Conservation (phyloP, 2,113 vertebrate species). For the Entelurus aequoreus region DNA sequence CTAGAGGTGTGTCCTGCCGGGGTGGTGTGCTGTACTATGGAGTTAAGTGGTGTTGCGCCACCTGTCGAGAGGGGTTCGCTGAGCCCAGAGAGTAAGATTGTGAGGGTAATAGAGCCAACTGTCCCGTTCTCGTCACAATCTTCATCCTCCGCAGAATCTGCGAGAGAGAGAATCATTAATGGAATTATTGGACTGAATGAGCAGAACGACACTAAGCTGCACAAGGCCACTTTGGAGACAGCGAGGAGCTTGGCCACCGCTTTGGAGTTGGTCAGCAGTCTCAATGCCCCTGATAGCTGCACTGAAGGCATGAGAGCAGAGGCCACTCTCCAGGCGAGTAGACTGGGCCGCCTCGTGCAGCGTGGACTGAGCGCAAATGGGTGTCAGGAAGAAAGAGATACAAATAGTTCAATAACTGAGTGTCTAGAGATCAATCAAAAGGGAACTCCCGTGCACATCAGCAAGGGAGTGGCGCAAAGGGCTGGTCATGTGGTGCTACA, state of each 20-base stretch:
- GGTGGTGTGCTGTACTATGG: slow-evolving; percentile 97
- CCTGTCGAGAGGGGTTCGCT: slow-evolving; percentile 69
- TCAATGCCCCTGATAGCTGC: slow-evolving; percentile 39
- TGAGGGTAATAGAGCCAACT: background rate
- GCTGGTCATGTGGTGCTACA: slow-evolving; percentile 47
- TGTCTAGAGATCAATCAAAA: slow-evolving; percentile 21
- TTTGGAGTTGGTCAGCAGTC: slow-evolving; percentile 84
- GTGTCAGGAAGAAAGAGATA: slow-evolving; percentile 59
- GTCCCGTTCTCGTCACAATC: slow-evolving; percentile 8
- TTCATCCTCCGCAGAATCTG: slow-evolving; percentile 39
- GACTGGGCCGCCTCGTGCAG: slow-evolving; percentile 5
- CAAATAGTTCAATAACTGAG: slow-evolving; percentile 49
- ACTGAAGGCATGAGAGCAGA: slow-evolving; percentile 6
- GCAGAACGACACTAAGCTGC: slow-evolving; percentile 85
- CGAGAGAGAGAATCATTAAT: slow-evolving; percentile 74
- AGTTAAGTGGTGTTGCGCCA: slow-evolving; percentile 88
- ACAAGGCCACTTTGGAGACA: slow-evolving; percentile 90
- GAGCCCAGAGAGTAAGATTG: slow-evolving; percentile 35
- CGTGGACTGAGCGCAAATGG: slow-evolving; percentile 6
- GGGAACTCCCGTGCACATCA: slow-evolving; percentile 50
- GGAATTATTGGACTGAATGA: slow-evolving; percentile 83
- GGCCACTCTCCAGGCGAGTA: slow-evolving; percentile 6
- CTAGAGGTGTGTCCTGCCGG: slow-evolving; percentile 91
- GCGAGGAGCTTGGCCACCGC: slow-evolving; percentile 90
- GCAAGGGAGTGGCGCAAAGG: slow-evolving; percentile 33